Evolutionary conservation across 2,113 vertebrate species (phyloP).

Genomic region (Mirounga angustirostris): DNA sequence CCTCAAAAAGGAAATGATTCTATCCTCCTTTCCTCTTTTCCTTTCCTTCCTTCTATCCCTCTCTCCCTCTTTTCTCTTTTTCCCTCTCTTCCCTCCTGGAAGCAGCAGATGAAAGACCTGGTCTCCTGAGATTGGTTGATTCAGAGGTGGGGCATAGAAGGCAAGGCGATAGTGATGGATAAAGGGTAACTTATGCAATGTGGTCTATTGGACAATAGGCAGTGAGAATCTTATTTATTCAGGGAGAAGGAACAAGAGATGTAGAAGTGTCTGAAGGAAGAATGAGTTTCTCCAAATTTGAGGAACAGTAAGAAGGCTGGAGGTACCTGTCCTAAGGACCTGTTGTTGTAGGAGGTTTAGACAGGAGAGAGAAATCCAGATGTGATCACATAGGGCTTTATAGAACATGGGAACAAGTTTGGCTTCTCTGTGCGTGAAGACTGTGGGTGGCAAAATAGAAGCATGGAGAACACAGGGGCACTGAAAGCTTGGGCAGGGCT

Average conservation of each 20-base stretch:
- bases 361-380: neutral
- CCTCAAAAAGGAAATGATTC: neutral
- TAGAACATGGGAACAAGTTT: neutral
- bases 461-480: neutral
- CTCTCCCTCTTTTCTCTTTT: neutral
- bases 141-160: neutral
- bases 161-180: neutral
- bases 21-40: neutral
- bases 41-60: neutral
- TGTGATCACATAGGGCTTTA: neutral
- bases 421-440: neutral
- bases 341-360: neutral
- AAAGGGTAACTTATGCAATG: neutral
- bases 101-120: neutral
- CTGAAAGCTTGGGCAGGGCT: neutral
- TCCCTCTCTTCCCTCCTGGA: neutral
- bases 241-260: neutral
- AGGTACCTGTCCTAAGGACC: neutral
- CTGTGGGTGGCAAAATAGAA: neutral
- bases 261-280: neutral
- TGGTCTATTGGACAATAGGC: neutral
- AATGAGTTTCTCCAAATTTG: neutral
- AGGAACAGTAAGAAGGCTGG: neutral
- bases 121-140: neutral
- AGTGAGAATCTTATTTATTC: neutral